Evolutionary conservation across 2,888 invertebrate genomes (phyloP).

Genomic region (Drosophila melanosoma): DNA sequence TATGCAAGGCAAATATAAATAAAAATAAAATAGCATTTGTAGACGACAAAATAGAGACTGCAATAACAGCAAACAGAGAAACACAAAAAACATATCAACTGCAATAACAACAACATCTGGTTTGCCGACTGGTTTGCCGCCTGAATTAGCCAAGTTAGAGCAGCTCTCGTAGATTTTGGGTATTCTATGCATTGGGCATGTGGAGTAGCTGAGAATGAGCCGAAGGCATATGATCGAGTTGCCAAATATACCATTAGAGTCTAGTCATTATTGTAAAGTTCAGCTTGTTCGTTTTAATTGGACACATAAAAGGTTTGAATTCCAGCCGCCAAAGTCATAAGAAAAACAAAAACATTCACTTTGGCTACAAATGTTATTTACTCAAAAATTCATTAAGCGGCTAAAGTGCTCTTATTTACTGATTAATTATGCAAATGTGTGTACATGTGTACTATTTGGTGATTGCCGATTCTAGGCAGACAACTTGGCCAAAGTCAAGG

Average conservation of each 20-base stretch:
- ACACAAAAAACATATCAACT: slow-evolving; percentile 1
- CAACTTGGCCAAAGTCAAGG: slow-evolving; percentile 53
- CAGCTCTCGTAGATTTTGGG: slow-evolving; percentile 36
- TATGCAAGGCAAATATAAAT: slow-evolving; percentile 53
- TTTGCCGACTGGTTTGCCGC: slow-evolving; percentile 64
- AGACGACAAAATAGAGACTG: slow-evolving; percentile 16
- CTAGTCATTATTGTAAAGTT: slow-evolving; percentile 48
- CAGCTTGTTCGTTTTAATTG: slow-evolving; percentile 43
- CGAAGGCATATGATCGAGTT: slow-evolving; percentile 1
- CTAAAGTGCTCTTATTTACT: slow-evolving; percentile 3
- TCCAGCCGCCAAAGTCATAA: slow-evolving; percentile 4
- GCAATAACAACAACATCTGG: slow-evolving; percentile 44
- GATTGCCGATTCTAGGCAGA: slow-evolving; percentile 14
- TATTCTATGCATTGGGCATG: slow-evolving; percentile 46
- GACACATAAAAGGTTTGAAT: neutral
- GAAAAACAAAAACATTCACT: slow-evolving; percentile 34
- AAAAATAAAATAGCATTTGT: slow-evolving; percentile 42
- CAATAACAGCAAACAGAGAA: slow-evolving; percentile 14
- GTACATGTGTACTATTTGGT: neutral
- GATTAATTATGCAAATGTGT: slow-evolving; percentile 9
- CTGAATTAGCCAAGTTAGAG: slow-evolving; percentile 72
- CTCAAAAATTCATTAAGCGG: neutral
- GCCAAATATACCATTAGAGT: neutral
- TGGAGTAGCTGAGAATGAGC: slow-evolving; percentile 33
- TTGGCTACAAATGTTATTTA: neutral